Percentiles rank a stretch among this genome's conserved stretches.
phyloP scores from a whole-genome alignment of 92 coral and sea anemone genomes.

The Palythoa caribaeorum region DNA sequence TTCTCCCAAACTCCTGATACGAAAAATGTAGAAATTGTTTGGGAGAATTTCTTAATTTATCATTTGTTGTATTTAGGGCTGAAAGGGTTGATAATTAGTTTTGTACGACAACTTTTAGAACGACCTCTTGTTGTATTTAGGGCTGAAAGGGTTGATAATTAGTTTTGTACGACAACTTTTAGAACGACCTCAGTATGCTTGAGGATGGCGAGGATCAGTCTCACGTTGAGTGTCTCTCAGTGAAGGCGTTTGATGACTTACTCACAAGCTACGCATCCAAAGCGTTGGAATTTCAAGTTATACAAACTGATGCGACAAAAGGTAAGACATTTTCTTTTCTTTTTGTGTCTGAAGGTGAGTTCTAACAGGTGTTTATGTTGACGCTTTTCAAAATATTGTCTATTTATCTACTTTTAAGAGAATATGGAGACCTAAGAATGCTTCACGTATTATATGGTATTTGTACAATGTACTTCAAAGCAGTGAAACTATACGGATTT shows the following conservation, averaged over 20 bases:
- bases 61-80: no score
- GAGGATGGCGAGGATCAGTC: conserved; percentile 63
- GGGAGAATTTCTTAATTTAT: no score
- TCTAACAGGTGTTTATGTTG: not conserved
- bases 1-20: no score
- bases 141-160: no score
- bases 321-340: conserved; percentile 44
- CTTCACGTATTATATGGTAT: no score
- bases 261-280: conserved; percentile 84
- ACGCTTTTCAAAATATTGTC: no score
- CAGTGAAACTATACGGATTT: not conserved
- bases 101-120: conserved; percentile 33
- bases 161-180: not conserved
- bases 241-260: conserved; percentile 86
- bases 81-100: no score
- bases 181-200: conserved; percentile 82
- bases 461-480: not conserved
- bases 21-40: no score
- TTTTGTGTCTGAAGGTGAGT: not conserved
- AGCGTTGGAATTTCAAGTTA: conserved; percentile 94
- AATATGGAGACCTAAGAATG: no score
- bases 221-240: conserved; percentile 78
- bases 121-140: conserved; percentile 53
- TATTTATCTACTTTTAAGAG: no score
- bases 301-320: conserved; percentile 72